A percentile compares a stretch with the other conserved stretches of the same genome.
Evolutionary conservation across 2,113 vertebrate genomes (phyloP).

Genomic region (Diglossa brunneiventris): DNA sequence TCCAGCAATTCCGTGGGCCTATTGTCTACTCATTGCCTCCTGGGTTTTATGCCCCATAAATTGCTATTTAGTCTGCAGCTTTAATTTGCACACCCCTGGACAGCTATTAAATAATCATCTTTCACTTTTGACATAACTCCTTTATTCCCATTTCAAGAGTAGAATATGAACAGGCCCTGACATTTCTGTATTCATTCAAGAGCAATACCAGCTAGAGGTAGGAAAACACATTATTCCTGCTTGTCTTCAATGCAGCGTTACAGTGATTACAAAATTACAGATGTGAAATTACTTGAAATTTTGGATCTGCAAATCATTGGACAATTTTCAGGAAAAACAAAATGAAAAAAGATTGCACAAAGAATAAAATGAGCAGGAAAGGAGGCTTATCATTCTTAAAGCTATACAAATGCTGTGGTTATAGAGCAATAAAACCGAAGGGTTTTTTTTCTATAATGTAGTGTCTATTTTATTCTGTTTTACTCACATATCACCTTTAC

Average conservation of each 20-base stretch:
- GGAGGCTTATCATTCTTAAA: background rate
- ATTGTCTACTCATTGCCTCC: background rate
- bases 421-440: background rate
- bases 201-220: background rate
- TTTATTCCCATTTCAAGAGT: background rate
- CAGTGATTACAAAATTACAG: background rate
- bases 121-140: background rate
- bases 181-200: background rate
- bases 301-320: background rate
- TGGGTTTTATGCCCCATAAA: background rate
- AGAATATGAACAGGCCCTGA: background rate
- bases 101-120: background rate
- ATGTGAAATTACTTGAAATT: background rate
- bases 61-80: background rate
- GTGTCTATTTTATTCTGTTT: background rate
- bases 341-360: background rate
- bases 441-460: accelerated
- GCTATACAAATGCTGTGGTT: background rate
- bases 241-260: background rate
- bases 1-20: background rate
- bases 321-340: background rate
- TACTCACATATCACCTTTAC: background rate
- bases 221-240: background rate
- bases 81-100: conserved; percentile 6
- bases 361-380: background rate